Percentiles rank a stretch among this genome's conserved stretches.
phyloP scores from a whole-genome alignment of 2,888 invertebrate genomes.

The Agrochola macilenta region DNA sequence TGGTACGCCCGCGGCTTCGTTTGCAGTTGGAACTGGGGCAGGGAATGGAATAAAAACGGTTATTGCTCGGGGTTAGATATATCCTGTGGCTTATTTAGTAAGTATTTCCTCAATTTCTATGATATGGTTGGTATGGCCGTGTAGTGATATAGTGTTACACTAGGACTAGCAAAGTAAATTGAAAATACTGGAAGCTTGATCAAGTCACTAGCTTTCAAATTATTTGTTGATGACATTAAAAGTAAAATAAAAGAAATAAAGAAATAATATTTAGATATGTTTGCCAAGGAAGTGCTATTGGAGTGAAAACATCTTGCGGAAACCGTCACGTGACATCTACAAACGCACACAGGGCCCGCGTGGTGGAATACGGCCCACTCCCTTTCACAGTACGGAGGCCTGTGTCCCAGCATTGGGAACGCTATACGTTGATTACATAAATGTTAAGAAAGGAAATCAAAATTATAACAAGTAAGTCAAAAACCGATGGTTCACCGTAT shows the following conservation, averaged over 20 bases:
- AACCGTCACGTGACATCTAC: too few relatives aligned
- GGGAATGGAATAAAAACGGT: constrained; percentile 43
- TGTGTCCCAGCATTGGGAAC: neutral
- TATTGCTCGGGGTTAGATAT: constrained; percentile 28
- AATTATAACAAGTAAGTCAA: too few relatives aligned
- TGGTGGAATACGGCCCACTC: neutral
- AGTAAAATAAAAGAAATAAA: neutral
- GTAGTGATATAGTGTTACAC: neutral
- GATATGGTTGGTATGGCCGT: neutral
- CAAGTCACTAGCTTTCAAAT: too few relatives aligned
- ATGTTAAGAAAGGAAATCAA: neutral
- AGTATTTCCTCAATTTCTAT: constrained; percentile 30
- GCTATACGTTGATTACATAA: neutral
- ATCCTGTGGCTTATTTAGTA: constrained; percentile 28
- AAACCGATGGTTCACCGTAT: neutral
- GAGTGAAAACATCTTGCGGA: neutral
- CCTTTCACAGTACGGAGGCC: neutral
- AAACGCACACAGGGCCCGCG: neutral
- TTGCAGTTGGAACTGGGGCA: constrained; percentile 32
- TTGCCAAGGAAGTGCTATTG: neutral
- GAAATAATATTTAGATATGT: neutral
- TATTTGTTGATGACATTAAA: neutral
- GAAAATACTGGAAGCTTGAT: neutral
- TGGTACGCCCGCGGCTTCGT: constrained; percentile 31
- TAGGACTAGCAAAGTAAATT: neutral